Conservation (phyloP, 92 coral and sea anemone species). For the Porites divaricata region DNA sequence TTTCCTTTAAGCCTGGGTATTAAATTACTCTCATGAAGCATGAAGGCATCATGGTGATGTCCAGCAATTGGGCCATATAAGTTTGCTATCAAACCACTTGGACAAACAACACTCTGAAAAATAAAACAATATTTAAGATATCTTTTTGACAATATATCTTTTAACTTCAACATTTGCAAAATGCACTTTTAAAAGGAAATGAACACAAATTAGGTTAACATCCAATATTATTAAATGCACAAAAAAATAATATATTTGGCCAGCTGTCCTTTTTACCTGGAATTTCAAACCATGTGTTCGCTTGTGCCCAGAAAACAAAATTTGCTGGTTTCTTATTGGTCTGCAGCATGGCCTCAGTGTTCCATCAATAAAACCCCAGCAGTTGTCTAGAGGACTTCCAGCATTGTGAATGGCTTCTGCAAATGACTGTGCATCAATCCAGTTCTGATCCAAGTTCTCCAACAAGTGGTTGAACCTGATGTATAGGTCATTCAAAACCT, state of each 20-base stretch:
- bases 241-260: slow-evolving; percentile 1
- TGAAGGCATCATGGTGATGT: slow-evolving; percentile 57
- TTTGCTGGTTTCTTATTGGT: slow-evolving; percentile 54
- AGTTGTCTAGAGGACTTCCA: slow-evolving; percentile 56
- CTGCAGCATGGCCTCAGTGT: slow-evolving; percentile 66
- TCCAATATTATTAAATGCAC: slow-evolving; percentile 16
- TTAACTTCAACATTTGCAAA: slow-evolving; percentile 14
- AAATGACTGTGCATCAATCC: slow-evolving; percentile 65
- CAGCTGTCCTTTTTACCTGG: slow-evolving; percentile 44
- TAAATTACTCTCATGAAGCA: slow-evolving; percentile 58
- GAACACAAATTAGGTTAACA: slow-evolving; percentile 11
- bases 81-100: slow-evolving; percentile 54
- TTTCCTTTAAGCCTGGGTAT: slow-evolving; percentile 54
- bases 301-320: slow-evolving; percentile 68
- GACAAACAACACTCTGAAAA: slow-evolving; percentile 40
- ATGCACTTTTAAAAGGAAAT: slow-evolving; percentile 1
- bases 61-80: slow-evolving; percentile 61
- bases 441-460: slow-evolving; percentile 51
- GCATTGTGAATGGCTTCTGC: slow-evolving; percentile 69
- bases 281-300: slow-evolving; percentile 66
- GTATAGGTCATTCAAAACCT: too few relatives aligned
- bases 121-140: background rate
- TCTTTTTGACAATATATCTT: background rate
- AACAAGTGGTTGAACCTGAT: slow-evolving; percentile 61
- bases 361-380: slow-evolving; percentile 70